Evolutionary conservation across 2,113 vertebrate genomes (phyloP).

Genomic region (Merops nubicus): DNA sequence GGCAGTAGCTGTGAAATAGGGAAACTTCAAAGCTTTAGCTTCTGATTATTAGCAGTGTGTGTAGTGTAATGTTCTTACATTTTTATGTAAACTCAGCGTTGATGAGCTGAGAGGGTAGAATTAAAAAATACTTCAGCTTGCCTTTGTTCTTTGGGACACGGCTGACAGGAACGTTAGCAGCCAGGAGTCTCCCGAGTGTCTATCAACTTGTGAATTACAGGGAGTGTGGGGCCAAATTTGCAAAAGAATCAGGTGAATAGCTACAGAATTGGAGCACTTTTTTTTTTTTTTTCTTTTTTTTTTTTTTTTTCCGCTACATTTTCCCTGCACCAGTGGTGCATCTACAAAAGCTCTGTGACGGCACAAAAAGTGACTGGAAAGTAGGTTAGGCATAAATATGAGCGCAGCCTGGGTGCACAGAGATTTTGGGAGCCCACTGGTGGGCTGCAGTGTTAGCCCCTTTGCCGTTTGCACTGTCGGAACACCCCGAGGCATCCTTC

Average conservation of each 20-base stretch:
- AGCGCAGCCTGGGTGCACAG: not conserved
- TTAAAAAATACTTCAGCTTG: constrained; percentile 78
- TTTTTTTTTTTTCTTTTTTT: too few species aligned
- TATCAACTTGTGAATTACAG: constrained; percentile 40
- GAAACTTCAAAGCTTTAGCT: constrained; percentile 78
- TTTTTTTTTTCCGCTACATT: too few species aligned
- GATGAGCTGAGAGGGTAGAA: constrained; percentile 79
- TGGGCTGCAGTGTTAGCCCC: not conserved
- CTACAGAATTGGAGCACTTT: constrained; percentile 42
- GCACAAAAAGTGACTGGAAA: constrained; percentile 32
- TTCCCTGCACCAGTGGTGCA: not conserved
- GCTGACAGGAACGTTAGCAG: constrained; percentile 71
- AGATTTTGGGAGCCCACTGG: not conserved
- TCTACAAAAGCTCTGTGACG: constrained; percentile 1
- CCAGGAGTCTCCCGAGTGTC: constrained; percentile 7
- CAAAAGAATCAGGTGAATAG: constrained; percentile 63
- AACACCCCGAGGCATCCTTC: not conserved
- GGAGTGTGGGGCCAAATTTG: constrained; percentile 54
- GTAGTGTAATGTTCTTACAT: constrained; percentile 78
- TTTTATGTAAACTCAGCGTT: constrained; percentile 78
- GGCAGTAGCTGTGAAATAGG: constrained; percentile 76
- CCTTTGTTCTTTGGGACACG: constrained; percentile 75
- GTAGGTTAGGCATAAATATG: constrained; percentile 58
- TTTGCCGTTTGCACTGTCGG: rapidly evolving
- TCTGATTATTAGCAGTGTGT: constrained; percentile 77